Evolutionary conservation across 1,140 invertebrate genomes (phyloP).

Genomic region (Brachionus angularis): DNA sequence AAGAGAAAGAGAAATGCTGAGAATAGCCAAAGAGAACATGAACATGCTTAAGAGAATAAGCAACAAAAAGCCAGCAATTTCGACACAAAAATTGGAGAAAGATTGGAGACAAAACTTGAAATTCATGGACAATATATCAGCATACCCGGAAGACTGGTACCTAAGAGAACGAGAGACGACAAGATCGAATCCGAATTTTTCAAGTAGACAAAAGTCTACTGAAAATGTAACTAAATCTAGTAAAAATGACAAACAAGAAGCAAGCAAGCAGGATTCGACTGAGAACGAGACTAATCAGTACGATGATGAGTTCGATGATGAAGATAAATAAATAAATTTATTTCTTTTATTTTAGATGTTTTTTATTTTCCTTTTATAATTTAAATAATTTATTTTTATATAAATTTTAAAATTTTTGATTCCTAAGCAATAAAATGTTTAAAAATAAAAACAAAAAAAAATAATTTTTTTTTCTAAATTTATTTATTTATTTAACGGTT

Average conservation of each 20-base stretch:
- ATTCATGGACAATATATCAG: constrained; percentile 57
- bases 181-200: constrained; percentile 14
- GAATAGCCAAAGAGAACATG: constrained; percentile 53
- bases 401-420: no score
- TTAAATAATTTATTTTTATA: no score
- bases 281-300: constrained; percentile 14
- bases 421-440: no score
- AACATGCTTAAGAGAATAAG: constrained; percentile 53
- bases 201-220: constrained; percentile 17
- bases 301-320: constrained; percentile 21
- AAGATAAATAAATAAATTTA: constrained; percentile 26
- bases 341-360: no score
- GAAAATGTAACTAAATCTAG: neutral
- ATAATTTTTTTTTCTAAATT: no score
- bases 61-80: constrained; percentile 52
- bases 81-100: constrained; percentile 49
- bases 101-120: constrained; percentile 55
- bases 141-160: constrained; percentile 57
- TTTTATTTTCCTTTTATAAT: no score
- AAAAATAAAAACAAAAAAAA: no score
- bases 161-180: constrained; percentile 45
- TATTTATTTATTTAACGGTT: no score
- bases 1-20: constrained; percentile 52
- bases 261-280: no score
- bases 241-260: neutral